Evolutionary conservation across 2,113 vertebrate species (phyloP), one percentile per base, ranked within the genome.

Genomic region (Sinocyclocheilus grahami): DNA sequence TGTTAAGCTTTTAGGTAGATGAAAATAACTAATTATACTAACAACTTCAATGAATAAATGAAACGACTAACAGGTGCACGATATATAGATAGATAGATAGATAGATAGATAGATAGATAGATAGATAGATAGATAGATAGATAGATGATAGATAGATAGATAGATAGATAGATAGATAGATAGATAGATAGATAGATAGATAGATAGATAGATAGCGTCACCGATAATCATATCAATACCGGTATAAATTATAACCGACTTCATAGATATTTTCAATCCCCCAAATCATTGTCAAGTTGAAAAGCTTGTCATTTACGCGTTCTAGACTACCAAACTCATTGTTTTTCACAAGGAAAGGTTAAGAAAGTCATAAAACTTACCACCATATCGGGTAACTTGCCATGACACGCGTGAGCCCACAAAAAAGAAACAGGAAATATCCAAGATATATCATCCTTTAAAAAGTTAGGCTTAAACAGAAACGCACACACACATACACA

Each of bases 341-440:
- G 46, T 53, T 51, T 63, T 77, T 63, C 18, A n/a, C 58, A 85
- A 16, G 42, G 39, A 75, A 60, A 77, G 75, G 60, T 46, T 63
- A 89, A 74, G 72, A 78, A 60, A 46, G 76, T 89, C 89, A 91
- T 86, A 62, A 90, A 93, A 97, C 96, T 97, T 95, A 97, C 96
- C 97, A 97, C 97, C 97, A 97, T 93, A 97, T 97, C 88, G 97
- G 97, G 93, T 97, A 97, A 93, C 95, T 96, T 91, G 96, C 94
- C 93, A 96, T 95, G 92, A 95, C 96, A 91, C 92, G 95, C 90
- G 94, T 93, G 86, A 96, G 92, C 93, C 95, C 96, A 91, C 92
- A 95, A 85, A 97, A 95, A 85, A 97, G 94, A 93, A 97, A 88
- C 93, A 97, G 95, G 92, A 96, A 95, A 95, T 95, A 97, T 96